These are phyloP conservation scores for Pardosa pseudoannulata DNA, from an alignment of 2,888 invertebrate genomes.

Conservation along the genomic window DNA sequence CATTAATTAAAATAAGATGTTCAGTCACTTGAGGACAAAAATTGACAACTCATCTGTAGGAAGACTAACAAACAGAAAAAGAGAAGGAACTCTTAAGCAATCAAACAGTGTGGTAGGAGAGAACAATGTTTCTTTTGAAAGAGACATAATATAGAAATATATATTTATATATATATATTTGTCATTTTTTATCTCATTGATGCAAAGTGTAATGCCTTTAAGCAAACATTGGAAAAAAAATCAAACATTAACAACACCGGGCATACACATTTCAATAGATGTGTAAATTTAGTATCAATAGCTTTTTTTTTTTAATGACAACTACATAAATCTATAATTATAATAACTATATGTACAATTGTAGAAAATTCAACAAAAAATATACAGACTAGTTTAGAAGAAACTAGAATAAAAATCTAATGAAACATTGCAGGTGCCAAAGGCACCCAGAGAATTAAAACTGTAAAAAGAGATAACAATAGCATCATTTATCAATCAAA, in stretches of 20 bases:
- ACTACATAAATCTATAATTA: slow-evolving; percentile 66
- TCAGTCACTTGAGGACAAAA: slow-evolving; percentile 46
- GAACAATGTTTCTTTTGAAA: slow-evolving; percentile 21
- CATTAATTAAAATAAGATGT: slow-evolving; percentile 65
- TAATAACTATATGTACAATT: slow-evolving; percentile 68
- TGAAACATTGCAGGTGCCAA: background rate
- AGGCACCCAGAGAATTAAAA: slow-evolving; percentile 1
- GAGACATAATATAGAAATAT: background rate
- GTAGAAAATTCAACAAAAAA: slow-evolving; percentile 67
- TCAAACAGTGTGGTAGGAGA: slow-evolving; percentile 14
- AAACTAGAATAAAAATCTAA: background rate
- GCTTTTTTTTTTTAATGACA: slow-evolving; percentile 32
- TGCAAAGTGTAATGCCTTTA: background rate
- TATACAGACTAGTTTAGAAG: slow-evolving; percentile 66
- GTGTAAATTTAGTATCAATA: slow-evolving; percentile 23
- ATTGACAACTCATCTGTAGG: slow-evolving; percentile 25
- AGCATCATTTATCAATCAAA: background rate
- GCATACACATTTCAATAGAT: slow-evolving; percentile 29
- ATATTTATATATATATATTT: background rate
- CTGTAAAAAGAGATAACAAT: background rate
- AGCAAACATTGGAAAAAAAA: slow-evolving; percentile 16
- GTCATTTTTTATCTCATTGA: background rate
- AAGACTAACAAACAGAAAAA: slow-evolving; percentile 55
- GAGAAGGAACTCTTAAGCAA: no score
- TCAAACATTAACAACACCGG: slow-evolving; percentile 55